A percentile compares a stretch with the other conserved stretches of the same genome.
phyloP scores from a whole-genome alignment of 2,797 vertebrate species.

The Halcyon badia region DNA sequence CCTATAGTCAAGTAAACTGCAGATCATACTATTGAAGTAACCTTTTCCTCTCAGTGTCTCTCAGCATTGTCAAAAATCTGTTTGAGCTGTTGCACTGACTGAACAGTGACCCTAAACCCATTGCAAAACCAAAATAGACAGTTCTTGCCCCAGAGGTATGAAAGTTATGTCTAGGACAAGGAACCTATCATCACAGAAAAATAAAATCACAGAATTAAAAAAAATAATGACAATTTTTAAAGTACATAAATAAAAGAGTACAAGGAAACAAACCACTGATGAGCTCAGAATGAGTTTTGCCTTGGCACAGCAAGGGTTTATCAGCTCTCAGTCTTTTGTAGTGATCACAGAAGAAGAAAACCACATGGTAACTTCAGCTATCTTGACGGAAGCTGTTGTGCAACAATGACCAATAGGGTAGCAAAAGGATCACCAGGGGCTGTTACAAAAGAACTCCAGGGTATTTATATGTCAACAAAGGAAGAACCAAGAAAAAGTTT shows the following conservation, averaged over 20 bases:
- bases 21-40: not conserved
- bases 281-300: not conserved
- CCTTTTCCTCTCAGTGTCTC: not conserved
- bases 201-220: no score
- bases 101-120: not conserved
- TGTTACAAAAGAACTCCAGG: not conserved
- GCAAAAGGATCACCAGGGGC: not conserved
- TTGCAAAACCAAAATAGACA: not conserved
- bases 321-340: not conserved
- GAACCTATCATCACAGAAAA: not conserved
- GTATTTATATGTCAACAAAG: not conserved
- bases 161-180: not conserved
- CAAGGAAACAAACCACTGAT: not conserved
- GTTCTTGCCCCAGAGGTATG: not conserved
- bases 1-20: not conserved
- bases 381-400: not conserved
- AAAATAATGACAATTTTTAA: no score
- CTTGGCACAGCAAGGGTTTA: not conserved
- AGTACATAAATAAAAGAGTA: not conserved
- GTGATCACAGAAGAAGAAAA: not conserved
- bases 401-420: not conserved
- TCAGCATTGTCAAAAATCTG: not conserved
- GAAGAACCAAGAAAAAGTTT: not conserved
- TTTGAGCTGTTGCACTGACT: not conserved
- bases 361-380: not conserved